Evolutionary conservation across 1,140 invertebrate species (phyloP).

Genomic region (Heliconius hewitsoni): DNA sequence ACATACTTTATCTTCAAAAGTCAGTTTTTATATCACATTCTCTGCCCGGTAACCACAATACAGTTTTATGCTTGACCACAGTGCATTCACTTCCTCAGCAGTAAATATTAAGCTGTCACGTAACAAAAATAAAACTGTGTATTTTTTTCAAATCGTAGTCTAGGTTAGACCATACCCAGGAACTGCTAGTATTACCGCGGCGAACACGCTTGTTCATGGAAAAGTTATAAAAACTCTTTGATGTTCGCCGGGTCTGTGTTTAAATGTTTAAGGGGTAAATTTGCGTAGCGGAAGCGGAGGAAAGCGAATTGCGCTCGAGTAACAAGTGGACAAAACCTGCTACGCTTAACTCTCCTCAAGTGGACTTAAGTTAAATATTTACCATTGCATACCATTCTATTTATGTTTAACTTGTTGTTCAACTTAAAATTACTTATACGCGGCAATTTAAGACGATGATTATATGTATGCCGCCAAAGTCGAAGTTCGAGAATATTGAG

Average conservation of each 20-base stretch:
- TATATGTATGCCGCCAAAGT: too few relatives aligned
- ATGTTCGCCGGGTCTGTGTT: slow-evolving; percentile 30
- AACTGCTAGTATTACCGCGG: slow-evolving; percentile 25
- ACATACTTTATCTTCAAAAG: slow-evolving; percentile 5
- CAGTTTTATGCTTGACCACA: slow-evolving; percentile 30
- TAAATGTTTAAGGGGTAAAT: slow-evolving; percentile 35
- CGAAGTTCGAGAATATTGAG: too few relatives aligned
- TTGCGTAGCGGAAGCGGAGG: slow-evolving; percentile 31
- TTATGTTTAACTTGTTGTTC: not conserved
- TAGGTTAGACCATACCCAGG: slow-evolving; percentile 22
- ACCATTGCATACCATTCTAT: not conserved
- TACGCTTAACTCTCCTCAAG: slow-evolving; percentile 12
- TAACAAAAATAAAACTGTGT: slow-evolving; percentile 34
- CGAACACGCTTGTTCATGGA: slow-evolving; percentile 32
- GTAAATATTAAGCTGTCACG: slow-evolving; percentile 35
- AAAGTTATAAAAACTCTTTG: slow-evolving; percentile 36
- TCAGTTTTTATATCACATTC: slow-evolving; percentile 28
- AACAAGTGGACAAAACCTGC: slow-evolving; percentile 29
- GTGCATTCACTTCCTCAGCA: slow-evolving; percentile 29
- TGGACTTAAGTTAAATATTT: not conserved
- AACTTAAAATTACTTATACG: not conserved
- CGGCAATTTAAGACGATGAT: not conserved
- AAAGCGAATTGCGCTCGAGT: slow-evolving; percentile 20
- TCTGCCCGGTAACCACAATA: slow-evolving; percentile 18
- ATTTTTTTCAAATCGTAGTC: slow-evolving; percentile 25